Evolutionary conservation across 2,113 vertebrate species (phyloP).

Genomic region (Poecilia latipinna): DNA sequence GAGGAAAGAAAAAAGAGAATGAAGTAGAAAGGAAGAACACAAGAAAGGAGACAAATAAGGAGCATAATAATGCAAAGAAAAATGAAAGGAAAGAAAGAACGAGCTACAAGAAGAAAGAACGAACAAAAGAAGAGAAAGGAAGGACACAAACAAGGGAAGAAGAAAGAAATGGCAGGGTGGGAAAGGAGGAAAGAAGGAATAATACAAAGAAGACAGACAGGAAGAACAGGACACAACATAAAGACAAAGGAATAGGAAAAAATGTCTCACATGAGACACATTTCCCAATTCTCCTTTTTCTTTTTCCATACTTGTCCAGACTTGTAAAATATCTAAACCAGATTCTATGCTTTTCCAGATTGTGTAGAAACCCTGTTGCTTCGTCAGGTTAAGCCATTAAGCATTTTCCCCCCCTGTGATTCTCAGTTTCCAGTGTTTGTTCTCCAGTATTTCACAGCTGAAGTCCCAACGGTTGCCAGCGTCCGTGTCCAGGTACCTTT

Average conservation of each 20-base stretch:
- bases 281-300: background rate
- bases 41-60: background rate
- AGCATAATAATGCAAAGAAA: background rate
- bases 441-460: no score
- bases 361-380: background rate
- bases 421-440: background rate
- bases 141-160: background rate
- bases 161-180: background rate
- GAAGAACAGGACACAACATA: background rate
- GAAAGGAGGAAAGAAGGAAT: background rate
- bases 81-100: background rate
- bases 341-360: background rate
- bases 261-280: background rate
- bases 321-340: background rate
- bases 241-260: background rate
- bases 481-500: conserved; percentile 79
- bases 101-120: background rate
- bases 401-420: background rate
- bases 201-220: background rate
- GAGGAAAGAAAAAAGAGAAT: no score
- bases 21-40: no score
- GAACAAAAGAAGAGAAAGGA: background rate
- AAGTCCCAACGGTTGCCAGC: background rate
- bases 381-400: background rate
- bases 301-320: background rate